A percentile compares a stretch with the other conserved stretches of the same genome.
Conservation (phyloP, 2,797 vertebrate species). For the Sparus aurata region DNA sequence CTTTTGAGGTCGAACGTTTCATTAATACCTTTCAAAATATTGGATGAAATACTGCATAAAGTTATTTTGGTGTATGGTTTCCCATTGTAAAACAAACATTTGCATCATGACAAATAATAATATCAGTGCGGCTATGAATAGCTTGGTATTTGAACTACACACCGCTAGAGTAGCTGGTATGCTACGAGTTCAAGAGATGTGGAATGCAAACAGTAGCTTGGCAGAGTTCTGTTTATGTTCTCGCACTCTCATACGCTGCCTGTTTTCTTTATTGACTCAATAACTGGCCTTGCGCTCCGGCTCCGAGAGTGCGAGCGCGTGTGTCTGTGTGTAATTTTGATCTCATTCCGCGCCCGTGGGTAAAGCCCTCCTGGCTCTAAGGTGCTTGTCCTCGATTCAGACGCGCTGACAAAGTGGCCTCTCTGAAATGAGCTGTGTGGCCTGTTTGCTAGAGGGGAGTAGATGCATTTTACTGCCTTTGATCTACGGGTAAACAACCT, state of each 20-base stretch:
- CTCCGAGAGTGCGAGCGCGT: constrained; percentile 14
- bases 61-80: background rate
- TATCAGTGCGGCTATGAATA: constrained; percentile 44
- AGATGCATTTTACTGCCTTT: constrained; percentile 65
- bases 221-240: constrained; percentile 72
- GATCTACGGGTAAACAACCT: constrained; percentile 69
- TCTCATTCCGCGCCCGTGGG: constrained; percentile 66
- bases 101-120: constrained; percentile 17
- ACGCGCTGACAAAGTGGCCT: constrained; percentile 67
- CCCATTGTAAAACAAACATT: background rate
- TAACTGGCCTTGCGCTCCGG: constrained; percentile 68
- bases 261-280: constrained; percentile 78
- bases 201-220: constrained; percentile 81
- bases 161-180: constrained; percentile 48
- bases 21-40: background rate
- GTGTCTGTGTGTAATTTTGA: constrained; percentile 59
- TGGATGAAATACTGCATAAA: background rate
- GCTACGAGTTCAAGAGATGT: constrained; percentile 54
- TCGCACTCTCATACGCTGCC: constrained; percentile 56
- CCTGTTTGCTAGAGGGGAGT: constrained; percentile 58
- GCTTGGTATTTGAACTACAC: constrained; percentile 39
- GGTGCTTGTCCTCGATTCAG: constrained; percentile 68
- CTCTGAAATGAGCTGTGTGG: constrained; percentile 70
- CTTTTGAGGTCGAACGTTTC: background rate
- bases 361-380: constrained; percentile 63